These are phyloP conservation scores for Actinostola sp. DNA, from an alignment of 92 coral and sea anemone species.

Conservation along the genomic window DNA sequence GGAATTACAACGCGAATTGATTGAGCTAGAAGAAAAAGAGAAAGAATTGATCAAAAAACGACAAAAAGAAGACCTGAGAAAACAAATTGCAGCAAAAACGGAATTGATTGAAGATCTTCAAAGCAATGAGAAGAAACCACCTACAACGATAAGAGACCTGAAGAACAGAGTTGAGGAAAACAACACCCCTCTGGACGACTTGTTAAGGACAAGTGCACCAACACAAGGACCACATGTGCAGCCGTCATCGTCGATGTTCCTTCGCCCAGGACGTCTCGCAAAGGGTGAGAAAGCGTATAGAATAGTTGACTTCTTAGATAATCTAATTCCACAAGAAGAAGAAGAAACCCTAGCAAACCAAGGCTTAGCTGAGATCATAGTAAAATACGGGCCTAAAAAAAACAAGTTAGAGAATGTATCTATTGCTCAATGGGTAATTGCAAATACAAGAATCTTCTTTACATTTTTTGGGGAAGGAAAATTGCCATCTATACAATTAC, in stretches of 20 bases:
- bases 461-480: constrained; percentile 5
- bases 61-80: not conserved
- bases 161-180: no score
- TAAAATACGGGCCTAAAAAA: constrained; percentile 29
- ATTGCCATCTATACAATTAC: constrained; percentile 2
- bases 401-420: constrained; percentile 21
- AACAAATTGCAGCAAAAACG: not conserved
- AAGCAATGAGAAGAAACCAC: no score
- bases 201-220: no score
- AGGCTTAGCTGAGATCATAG: constrained; percentile 1
- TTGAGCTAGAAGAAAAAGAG: no score
- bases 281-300: constrained; percentile 25
- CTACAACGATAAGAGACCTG: no score
- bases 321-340: constrained; percentile 12
- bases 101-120: no score
- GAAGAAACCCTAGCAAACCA: constrained; percentile 20
- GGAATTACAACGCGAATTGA: no score
- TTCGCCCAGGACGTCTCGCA: constrained; percentile 12
- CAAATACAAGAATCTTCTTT: constrained; percentile 26
- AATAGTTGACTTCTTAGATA: constrained; percentile 20
- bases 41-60: not conserved
- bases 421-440: constrained; percentile 10
- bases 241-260: constrained; percentile 19
- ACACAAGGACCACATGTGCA: no score
- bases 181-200: not conserved